These are phyloP conservation scores for Lepeophtheirus salmonis DNA, from an alignment of 1,140 invertebrate genomes.

Conservation along the genomic window DNA sequence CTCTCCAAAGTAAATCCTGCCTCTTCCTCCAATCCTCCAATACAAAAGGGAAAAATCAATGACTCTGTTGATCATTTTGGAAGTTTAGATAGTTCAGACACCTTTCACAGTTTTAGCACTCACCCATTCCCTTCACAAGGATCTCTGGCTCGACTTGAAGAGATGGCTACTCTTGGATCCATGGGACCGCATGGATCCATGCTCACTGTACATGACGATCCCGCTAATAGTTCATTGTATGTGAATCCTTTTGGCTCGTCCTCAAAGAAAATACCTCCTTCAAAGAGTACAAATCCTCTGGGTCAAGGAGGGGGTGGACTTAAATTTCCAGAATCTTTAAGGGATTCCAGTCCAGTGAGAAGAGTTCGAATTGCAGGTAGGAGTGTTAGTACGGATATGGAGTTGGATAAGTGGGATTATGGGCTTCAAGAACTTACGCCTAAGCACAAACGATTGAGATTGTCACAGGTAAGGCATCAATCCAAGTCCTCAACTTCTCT, in stretches of 20 bases:
- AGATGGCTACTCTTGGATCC: slow-evolving; percentile 12
- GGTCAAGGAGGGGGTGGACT: neutral
- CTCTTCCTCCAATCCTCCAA: slow-evolving; percentile 15
- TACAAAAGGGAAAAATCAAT: no score
- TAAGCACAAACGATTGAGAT: slow-evolving; percentile 8
- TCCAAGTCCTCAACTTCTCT: neutral
- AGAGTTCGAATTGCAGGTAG: slow-evolving; percentile 3
- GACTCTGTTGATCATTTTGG: slow-evolving; percentile 39
- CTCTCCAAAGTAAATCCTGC: neutral
- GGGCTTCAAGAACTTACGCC: slow-evolving; percentile 1
- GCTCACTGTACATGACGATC: neutral
- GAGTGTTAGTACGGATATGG: slow-evolving; percentile 6
- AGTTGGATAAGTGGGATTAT: slow-evolving; percentile 4
- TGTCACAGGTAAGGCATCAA: slow-evolving; percentile 3
- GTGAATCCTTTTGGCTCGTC: slow-evolving; percentile 4
- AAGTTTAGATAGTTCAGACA: slow-evolving; percentile 65
- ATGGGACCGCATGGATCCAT: slow-evolving; percentile 16
- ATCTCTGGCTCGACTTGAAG: slow-evolving; percentile 12
- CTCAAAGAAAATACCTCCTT: neutral
- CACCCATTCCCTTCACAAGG: slow-evolving; percentile 57
- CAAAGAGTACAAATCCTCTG: neutral
- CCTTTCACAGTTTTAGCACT: slow-evolving; percentile 72
- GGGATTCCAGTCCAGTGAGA: neutral
- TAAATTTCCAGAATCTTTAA: neutral
- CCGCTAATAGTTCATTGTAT: slow-evolving; percentile 3